These are phyloP conservation scores for Ecliptopera silaceata DNA, from an alignment of 2,888 invertebrate genomes.

Conservation along the genomic window DNA sequence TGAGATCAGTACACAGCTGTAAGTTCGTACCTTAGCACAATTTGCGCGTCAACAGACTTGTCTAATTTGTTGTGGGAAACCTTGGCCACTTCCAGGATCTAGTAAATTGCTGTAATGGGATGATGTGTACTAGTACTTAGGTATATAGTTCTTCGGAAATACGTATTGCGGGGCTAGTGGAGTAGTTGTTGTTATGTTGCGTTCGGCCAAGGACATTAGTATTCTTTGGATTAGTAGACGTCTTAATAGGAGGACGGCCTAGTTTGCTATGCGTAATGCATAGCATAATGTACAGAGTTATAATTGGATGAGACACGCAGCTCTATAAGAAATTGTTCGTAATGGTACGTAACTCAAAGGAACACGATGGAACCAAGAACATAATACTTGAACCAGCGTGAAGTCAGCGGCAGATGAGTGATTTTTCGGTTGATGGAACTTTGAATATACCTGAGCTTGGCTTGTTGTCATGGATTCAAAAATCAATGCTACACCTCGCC, in stretches of 20 bases:
- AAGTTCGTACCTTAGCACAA: slow-evolving; percentile 32
- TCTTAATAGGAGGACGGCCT: slow-evolving; percentile 19
- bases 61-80: slow-evolving; percentile 28
- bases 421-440: slow-evolving; percentile 1
- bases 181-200: slow-evolving; percentile 7
- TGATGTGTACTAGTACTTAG: slow-evolving; percentile 17
- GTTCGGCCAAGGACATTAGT: slow-evolving; percentile 8
- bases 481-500: slow-evolving; percentile 67
- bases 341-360: not conserved
- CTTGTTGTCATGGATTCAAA: slow-evolving; percentile 46
- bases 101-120: slow-evolving; percentile 27
- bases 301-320: slow-evolving; percentile 1
- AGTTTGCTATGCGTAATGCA: slow-evolving; percentile 8
- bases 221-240: slow-evolving; percentile 13
- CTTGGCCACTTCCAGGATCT: slow-evolving; percentile 36
- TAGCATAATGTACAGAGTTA: slow-evolving; percentile 12
- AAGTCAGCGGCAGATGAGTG: not conserved
- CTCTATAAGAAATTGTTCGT: not conserved
- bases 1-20: not conserved
- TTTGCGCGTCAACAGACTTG: slow-evolving; percentile 46
- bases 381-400: not conserved
- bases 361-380: too few species aligned
- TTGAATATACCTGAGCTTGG: slow-evolving; percentile 11
- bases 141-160: slow-evolving; percentile 2
- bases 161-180: slow-evolving; percentile 12